Percentiles rank a stretch among this genome's conserved stretches.
Evolutionary conservation across 2,797 vertebrate species (phyloP).

Genomic region (Meda fulgida): DNA sequence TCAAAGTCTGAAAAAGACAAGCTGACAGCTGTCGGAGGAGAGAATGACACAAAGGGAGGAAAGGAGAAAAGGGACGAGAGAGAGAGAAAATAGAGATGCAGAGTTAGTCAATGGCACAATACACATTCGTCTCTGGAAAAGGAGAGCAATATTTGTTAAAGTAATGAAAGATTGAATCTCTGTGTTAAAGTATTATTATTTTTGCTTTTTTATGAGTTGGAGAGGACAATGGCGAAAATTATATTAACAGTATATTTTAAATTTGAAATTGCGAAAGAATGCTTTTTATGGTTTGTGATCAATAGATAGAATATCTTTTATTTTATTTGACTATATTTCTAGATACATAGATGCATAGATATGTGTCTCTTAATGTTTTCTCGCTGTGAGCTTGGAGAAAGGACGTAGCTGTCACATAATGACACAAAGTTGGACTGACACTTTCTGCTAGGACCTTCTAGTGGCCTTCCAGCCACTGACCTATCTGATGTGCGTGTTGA

Average conservation of each 20-base stretch:
- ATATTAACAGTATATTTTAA: neutral
- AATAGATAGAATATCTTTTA: neutral
- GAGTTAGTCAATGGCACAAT: slow-evolving; percentile 49
- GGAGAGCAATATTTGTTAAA: slow-evolving; percentile 11
- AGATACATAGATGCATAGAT: slow-evolving; percentile 14
- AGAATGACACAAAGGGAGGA: slow-evolving; percentile 17
- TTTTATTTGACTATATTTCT: neutral
- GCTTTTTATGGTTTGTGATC: slow-evolving; percentile 1
- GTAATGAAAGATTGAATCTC: slow-evolving; percentile 30
- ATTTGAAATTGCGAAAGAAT: neutral
- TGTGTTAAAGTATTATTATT: slow-evolving; percentile 20
- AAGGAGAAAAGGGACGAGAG: slow-evolving; percentile 36
- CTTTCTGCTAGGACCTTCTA: slow-evolving; percentile 64
- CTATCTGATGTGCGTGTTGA: slow-evolving; percentile 47
- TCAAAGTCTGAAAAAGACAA: slow-evolving; percentile 77
- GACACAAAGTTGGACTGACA: slow-evolving; percentile 68
- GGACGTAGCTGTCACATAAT: slow-evolving; percentile 58
- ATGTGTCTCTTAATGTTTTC: slow-evolving; percentile 21
- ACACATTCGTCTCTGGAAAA: slow-evolving; percentile 40
- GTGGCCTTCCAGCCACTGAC: slow-evolving; percentile 67
- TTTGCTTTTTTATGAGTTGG: neutral
- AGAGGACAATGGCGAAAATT: neutral
- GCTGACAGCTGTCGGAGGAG: slow-evolving; percentile 71
- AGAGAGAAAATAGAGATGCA: slow-evolving; percentile 47
- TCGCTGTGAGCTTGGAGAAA: slow-evolving; percentile 40